phyloP scores from a whole-genome alignment of 2,113 vertebrate genomes.

The Epinephelus fuscoguttatus region DNA sequence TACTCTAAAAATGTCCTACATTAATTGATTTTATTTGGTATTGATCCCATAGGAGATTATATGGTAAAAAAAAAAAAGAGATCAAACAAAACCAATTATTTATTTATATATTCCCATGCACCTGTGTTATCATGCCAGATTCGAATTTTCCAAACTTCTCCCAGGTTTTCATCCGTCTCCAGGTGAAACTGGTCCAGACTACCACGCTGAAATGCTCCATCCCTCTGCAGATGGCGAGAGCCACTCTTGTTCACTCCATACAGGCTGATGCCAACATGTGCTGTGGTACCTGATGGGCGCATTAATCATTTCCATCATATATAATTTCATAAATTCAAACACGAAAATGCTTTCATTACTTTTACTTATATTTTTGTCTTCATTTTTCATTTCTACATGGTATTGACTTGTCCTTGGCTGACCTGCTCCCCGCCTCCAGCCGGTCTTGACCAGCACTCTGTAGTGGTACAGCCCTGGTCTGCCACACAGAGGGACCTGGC shows the following conservation, averaged over 20 bases:
- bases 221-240: constrained; percentile 83
- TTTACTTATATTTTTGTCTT: not conserved
- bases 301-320: not conserved
- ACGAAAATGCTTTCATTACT: not conserved
- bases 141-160: constrained; percentile 88
- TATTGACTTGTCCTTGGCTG: constrained; percentile 11
- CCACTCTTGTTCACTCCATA: constrained; percentile 86
- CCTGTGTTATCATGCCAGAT: constrained; percentile 91
- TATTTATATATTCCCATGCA: constrained; percentile 33
- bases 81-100: too few relatives aligned
- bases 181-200: constrained; percentile 86
- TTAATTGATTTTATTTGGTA: too few relatives aligned
- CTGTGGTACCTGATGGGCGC: constrained; percentile 82
- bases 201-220: constrained; percentile 85
- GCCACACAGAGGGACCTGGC: constrained; percentile 84
- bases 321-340: not conserved
- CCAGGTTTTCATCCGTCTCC: constrained; percentile 84
- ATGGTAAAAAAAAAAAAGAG: too few relatives aligned
- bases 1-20: too few relatives aligned
- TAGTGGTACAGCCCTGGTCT: constrained; percentile 83
- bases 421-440: constrained; percentile 85
- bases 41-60: too few relatives aligned
- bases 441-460: constrained; percentile 87
- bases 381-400: not conserved
- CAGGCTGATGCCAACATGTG: constrained; percentile 86